These are phyloP conservation scores for Epinephelus cyanopodus DNA, from an alignment of 2,113 vertebrate genomes.

Conservation along the genomic window DNA sequence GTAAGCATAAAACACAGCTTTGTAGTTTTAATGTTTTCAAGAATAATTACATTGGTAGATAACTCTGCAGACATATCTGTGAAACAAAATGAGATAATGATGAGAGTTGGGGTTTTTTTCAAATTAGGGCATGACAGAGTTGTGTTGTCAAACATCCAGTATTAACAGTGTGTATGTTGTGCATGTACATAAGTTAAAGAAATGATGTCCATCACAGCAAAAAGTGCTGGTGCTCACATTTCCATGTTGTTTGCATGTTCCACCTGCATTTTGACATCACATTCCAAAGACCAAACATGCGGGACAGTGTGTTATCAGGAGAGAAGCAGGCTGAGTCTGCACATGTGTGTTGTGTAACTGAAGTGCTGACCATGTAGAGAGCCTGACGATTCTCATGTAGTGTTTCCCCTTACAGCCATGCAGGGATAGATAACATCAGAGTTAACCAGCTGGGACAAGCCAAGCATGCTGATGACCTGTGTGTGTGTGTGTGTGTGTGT, in stretches of 20 bases:
- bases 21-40: too few species aligned
- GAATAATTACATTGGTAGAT: too few species aligned
- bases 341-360: slow-evolving; percentile 32
- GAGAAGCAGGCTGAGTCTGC: slow-evolving; percentile 14
- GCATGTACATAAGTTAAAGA: too few species aligned
- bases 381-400: neutral
- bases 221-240: neutral
- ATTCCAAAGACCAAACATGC: slow-evolving; percentile 4
- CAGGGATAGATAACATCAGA: slow-evolving; percentile 19
- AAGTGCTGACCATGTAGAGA: neutral
- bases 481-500: slow-evolving; percentile 7
- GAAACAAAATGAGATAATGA: too few species aligned
- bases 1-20: too few species aligned
- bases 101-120: too few species aligned
- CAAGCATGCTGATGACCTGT: neutral
- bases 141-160: too few species aligned
- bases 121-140: too few species aligned
- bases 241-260: slow-evolving; percentile 4
- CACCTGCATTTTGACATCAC: slow-evolving; percentile 8
- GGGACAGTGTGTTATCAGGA: slow-evolving; percentile 4
- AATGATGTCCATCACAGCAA: too few species aligned
- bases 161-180: too few species aligned
- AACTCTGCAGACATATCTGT: too few species aligned
- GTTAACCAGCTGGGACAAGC: slow-evolving; percentile 24
- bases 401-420: neutral